These are phyloP conservation scores for Isaurus tuberculatus DNA, from an alignment of 92 coral and sea anemone genomes.

Conservation along the genomic window DNA sequence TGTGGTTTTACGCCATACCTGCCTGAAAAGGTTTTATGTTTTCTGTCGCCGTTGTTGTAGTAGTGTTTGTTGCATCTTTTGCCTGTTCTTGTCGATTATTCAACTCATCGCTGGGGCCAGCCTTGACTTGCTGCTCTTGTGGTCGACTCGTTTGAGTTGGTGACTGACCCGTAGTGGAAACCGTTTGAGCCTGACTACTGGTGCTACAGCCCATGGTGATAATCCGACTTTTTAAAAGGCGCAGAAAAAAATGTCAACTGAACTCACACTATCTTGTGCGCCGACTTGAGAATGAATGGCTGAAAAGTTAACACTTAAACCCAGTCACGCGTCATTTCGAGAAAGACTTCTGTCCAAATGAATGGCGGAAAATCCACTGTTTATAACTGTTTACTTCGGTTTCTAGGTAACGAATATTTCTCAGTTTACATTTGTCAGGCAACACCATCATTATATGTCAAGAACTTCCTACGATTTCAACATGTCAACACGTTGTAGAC, in stretches of 20 bases:
- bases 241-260: background rate
- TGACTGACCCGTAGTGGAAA: slow-evolving; percentile 34
- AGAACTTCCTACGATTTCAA: slow-evolving; percentile 2
- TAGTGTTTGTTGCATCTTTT: background rate
- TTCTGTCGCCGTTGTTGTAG: background rate
- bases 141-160: slow-evolving; percentile 41
- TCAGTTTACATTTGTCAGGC: slow-evolving; percentile 44
- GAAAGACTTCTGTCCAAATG: background rate
- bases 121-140: background rate
- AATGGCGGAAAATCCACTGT: slow-evolving; percentile 6
- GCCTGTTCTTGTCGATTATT: background rate
- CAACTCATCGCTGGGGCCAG: slow-evolving; percentile 10
- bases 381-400: slow-evolving; percentile 47
- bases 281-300: slow-evolving; percentile 11
- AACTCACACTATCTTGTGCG: background rate
- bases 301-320: background rate
- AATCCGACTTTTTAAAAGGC: slow-evolving; percentile 20
- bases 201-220: slow-evolving; percentile 80
- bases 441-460: slow-evolving; percentile 17
- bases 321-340: slow-evolving; percentile 28
- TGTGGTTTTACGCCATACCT: slow-evolving; percentile 8
- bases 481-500: slow-evolving; percentile 27
- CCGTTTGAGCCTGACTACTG: slow-evolving; percentile 70
- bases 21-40: background rate
- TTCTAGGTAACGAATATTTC: slow-evolving; percentile 20